Conservation (phyloP, 2,888 invertebrate species). For the Campoplex nolae region DNA sequence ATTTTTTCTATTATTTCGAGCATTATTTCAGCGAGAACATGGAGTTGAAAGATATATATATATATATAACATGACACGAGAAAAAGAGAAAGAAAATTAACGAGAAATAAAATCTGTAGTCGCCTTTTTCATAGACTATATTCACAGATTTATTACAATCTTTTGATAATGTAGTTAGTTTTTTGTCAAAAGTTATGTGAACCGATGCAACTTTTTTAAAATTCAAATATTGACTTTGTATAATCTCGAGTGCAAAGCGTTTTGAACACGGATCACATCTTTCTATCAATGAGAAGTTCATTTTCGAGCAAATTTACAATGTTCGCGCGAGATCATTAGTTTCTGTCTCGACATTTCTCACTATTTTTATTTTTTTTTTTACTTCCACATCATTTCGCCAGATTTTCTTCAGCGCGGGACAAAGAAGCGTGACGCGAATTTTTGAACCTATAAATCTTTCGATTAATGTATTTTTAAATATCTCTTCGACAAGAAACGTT, state of each 20-base stretch:
- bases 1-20: slow-evolving; percentile 69
- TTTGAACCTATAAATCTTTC: slow-evolving; percentile 15
- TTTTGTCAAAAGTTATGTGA: neutral
- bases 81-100: slow-evolving; percentile 13
- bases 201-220: neutral
- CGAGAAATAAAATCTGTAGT: slow-evolving; percentile 1
- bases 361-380: neutral
- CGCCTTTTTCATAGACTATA: slow-evolving; percentile 11
- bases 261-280: neutral
- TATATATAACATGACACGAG: slow-evolving; percentile 14
- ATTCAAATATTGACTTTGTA: neutral
- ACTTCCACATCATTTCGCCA: neutral
- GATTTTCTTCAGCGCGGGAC: neutral
- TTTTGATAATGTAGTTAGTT: neutral
- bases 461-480: slow-evolving; percentile 37
- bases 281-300: neutral
- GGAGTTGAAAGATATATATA: slow-evolving; percentile 9
- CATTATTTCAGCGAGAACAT: slow-evolving; percentile 58
- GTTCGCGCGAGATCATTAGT: neutral
- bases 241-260: neutral
- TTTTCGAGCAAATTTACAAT: neutral
- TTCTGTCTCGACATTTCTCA: neutral
- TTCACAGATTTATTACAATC: slow-evolving; percentile 1
- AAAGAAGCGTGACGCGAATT: neutral
- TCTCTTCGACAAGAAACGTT: neutral